phyloP scores from a whole-genome alignment of 2,113 vertebrate genomes.

The Saguinus imperator region DNA sequence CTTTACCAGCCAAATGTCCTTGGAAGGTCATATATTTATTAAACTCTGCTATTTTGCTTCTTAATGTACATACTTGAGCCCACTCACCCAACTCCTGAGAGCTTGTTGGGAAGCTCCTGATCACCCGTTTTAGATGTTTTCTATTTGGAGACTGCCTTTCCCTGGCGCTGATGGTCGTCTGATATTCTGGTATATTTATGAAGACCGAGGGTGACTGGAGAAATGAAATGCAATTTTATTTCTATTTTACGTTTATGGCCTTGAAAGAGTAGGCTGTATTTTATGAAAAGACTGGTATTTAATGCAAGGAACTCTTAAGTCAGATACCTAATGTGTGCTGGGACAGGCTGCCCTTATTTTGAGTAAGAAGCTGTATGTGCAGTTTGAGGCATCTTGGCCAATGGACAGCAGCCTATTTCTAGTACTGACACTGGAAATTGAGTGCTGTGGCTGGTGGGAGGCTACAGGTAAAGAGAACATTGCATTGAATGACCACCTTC shows the following conservation, averaged over 20 bases:
- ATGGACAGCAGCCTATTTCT: not conserved
- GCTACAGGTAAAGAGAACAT: not conserved
- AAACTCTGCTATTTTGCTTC: no score
- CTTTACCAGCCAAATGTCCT: no score
- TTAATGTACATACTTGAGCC: no score
- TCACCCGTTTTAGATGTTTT: no score
- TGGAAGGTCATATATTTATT: no score
- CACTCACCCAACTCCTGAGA: no score
- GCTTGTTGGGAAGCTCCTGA: no score
- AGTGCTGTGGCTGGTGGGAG: fast-evolving
- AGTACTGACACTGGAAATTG: fast-evolving
- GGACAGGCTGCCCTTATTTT: not conserved
- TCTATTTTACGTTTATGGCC: not conserved
- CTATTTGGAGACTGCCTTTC: no score
- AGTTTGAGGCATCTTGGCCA: not conserved
- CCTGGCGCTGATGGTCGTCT: no score
- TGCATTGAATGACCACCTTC: not conserved
- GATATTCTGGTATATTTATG: not conserved
- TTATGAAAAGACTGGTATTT: not conserved
- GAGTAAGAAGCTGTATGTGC: not conserved
- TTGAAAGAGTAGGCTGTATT: not conserved
- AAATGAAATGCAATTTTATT: not conserved
- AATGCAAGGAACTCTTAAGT: not conserved
- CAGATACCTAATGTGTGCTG: not conserved
- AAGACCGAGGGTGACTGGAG: not conserved